These are phyloP conservation scores for Tillus elongatus DNA, from an alignment of 2,888 invertebrate genomes.

Conservation along the genomic window DNA sequence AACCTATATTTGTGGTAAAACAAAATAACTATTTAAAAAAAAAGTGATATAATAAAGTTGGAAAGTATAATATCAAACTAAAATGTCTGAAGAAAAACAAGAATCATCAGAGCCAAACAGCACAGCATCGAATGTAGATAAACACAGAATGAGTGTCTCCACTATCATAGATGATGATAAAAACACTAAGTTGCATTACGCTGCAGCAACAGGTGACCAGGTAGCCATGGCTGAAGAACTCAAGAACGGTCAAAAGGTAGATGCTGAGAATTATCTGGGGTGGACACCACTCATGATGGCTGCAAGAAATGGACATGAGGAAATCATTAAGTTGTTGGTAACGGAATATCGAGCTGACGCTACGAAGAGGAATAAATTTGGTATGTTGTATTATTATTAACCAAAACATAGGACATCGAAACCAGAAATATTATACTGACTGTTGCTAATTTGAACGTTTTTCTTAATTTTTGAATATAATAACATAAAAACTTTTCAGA, in stretches of 20 bases:
- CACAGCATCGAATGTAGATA: too few relatives aligned
- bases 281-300: slow-evolving; percentile 42
- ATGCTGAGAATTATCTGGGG: slow-evolving; percentile 35
- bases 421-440: neutral
- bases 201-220: slow-evolving; percentile 28
- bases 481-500: neutral
- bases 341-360: slow-evolving; percentile 34
- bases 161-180: slow-evolving; percentile 31
- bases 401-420: neutral
- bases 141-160: too few relatives aligned
- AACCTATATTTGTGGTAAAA: too few relatives aligned
- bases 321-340: slow-evolving; percentile 30
- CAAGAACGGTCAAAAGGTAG: slow-evolving; percentile 23
- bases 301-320: slow-evolving; percentile 30
- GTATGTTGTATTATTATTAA: slow-evolving; percentile 23
- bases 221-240: slow-evolving; percentile 23
- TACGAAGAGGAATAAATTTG: slow-evolving; percentile 32
- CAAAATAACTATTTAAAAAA: too few relatives aligned
- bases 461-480: neutral
- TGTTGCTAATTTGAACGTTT: neutral
- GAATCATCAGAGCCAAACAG: too few relatives aligned
- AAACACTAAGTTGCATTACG: slow-evolving; percentile 34
- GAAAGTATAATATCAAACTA: too few relatives aligned
- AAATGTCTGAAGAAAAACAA: too few relatives aligned
- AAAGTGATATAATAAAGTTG: too few relatives aligned